Conservation (phyloP, 92 coral and sea anemone species). For the Epizoanthus stellaris region DNA sequence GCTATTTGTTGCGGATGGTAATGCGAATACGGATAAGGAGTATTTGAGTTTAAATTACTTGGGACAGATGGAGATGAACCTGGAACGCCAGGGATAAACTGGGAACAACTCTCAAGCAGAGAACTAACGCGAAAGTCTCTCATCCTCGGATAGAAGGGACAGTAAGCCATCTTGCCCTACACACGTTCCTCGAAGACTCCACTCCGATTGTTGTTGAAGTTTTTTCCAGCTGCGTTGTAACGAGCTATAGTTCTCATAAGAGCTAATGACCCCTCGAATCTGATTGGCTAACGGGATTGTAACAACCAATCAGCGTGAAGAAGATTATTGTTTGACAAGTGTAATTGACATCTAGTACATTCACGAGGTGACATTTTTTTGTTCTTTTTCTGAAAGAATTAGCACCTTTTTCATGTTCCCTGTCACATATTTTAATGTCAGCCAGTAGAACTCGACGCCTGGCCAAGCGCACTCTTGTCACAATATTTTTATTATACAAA, state of each 20-base stretch:
- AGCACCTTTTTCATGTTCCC: constrained; percentile 97
- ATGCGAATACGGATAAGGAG: constrained; percentile 77
- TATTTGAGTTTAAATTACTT: constrained; percentile 76
- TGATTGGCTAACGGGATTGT: constrained; percentile 79
- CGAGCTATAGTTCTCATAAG: constrained; percentile 88
- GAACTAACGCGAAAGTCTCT: constrained; percentile 94
- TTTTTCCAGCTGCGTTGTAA: constrained; percentile 94
- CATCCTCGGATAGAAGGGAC: constrained; percentile 90
- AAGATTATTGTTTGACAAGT: constrained; percentile 81
- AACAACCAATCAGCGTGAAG: constrained; percentile 74
- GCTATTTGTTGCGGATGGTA: constrained; percentile 88
- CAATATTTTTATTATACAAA: constrained; percentile 62
- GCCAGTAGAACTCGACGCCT: constrained; percentile 87
- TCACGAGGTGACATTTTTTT: constrained; percentile 96
- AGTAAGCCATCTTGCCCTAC: constrained; percentile 81
- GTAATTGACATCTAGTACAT: constrained; percentile 95
- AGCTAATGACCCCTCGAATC: constrained; percentile 79
- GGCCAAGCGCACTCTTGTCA: constrained; percentile 69
- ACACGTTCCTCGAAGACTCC: constrained; percentile 3
- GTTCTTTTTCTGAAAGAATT: constrained; percentile 98
- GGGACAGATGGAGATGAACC: constrained; percentile 74
- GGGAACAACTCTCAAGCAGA: constrained; percentile 85
- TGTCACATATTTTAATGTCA: constrained; percentile 86
- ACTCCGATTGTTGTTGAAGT: constrained; percentile 83
- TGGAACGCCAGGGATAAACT: constrained; percentile 85